Evolutionary conservation across 2,797 vertebrate genomes (phyloP).

Genomic region (Amniataba percoides): DNA sequence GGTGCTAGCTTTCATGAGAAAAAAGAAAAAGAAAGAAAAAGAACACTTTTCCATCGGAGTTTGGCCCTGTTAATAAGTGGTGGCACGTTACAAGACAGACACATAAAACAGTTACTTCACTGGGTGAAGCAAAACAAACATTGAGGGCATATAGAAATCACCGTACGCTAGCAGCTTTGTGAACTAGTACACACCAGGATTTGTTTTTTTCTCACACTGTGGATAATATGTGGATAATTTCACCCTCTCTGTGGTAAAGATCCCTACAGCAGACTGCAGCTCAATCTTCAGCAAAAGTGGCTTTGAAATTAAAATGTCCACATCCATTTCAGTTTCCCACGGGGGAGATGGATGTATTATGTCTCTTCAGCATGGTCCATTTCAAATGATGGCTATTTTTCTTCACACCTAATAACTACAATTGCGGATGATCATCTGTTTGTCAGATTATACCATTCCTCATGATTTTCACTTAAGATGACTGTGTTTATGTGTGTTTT

Average conservation of each 20-base stretch:
- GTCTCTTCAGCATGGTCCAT: slow-evolving; percentile 27
- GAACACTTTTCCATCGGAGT: slow-evolving; percentile 13
- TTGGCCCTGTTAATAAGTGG: slow-evolving; percentile 37
- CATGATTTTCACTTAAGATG: slow-evolving; percentile 16
- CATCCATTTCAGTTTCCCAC: slow-evolving; percentile 24
- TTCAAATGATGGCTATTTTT: slow-evolving; percentile 33
- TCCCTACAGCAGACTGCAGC: slow-evolving; percentile 14
- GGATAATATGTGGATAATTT: slow-evolving; percentile 6
- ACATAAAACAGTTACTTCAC: slow-evolving; percentile 11
- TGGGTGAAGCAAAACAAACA: slow-evolving; percentile 9
- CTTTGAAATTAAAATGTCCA: slow-evolving; percentile 47
- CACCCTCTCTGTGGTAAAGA: slow-evolving; percentile 4
- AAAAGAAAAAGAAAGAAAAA: too few species aligned
- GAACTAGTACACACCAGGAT: slow-evolving; percentile 3
- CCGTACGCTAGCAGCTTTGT: background rate
- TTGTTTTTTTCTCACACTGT: slow-evolving; percentile 33
- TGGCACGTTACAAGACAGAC: slow-evolving; percentile 26
- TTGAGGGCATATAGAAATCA: slow-evolving; percentile 9
- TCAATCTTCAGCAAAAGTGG: slow-evolving; percentile 32
- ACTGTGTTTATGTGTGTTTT: slow-evolving; percentile 23
- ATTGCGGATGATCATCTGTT: slow-evolving; percentile 36
- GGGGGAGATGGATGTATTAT: slow-evolving; percentile 5
- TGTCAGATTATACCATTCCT: slow-evolving; percentile 16
- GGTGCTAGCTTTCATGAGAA: slow-evolving; percentile 8
- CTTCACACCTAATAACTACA: slow-evolving; percentile 33